Percentiles rank a stretch among this genome's conserved stretches.
phyloP scores from a whole-genome alignment of 1,140 invertebrate species.

The Conus betulinus region DNA sequence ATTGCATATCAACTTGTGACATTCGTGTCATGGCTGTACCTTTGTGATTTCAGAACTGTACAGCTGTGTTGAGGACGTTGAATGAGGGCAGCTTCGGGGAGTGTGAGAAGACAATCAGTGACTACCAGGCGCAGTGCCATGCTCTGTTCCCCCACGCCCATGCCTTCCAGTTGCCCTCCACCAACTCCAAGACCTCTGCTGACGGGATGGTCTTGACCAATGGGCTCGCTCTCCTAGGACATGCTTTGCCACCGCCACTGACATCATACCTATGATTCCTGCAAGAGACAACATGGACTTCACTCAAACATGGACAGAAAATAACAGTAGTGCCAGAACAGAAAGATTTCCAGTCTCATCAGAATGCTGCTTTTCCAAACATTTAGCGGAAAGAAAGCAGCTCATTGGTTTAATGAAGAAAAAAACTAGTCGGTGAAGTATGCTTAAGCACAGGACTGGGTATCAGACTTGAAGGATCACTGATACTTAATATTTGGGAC shows the following conservation, averaged over 20 bases:
- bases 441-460: no score
- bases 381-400: not conserved
- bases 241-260: not conserved
- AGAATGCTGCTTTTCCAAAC: not conserved
- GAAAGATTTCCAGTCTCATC: not conserved
- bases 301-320: not conserved
- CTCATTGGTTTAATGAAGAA: not conserved
- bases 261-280: not conserved
- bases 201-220: slow-evolving; percentile 60
- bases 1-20: no score
- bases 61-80: slow-evolving; percentile 85
- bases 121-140: slow-evolving; percentile 85
- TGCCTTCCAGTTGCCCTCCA: slow-evolving; percentile 69
- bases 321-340: not conserved
- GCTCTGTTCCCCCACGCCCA: slow-evolving; percentile 81
- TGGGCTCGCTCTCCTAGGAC: slow-evolving; percentile 53
- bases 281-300: not conserved
- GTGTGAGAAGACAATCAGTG: slow-evolving; percentile 81
- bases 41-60: slow-evolving; percentile 81
- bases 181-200: slow-evolving; percentile 30
- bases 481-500: no score
- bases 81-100: slow-evolving; percentile 86
- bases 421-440: not conserved
- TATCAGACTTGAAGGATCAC: no score
- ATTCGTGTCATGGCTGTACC: no score